Evolutionary conservation across 1,140 invertebrate genomes (phyloP).

Genomic region (Heliconius himera): DNA sequence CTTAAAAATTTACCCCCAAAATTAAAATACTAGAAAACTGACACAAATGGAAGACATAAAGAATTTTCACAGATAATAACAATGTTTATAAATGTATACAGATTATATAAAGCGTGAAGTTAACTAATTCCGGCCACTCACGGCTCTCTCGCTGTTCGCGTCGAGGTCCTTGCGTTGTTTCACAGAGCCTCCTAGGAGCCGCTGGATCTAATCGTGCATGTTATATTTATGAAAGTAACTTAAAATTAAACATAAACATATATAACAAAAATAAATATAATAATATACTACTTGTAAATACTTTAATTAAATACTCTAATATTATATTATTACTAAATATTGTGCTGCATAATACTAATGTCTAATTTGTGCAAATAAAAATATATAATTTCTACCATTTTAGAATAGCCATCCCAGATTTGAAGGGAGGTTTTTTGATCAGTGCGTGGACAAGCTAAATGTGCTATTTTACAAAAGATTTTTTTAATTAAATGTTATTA

Average conservation of each 20-base stretch:
- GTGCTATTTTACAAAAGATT: neutral
- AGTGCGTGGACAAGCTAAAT: neutral
- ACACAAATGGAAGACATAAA: neutral
- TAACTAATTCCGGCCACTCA: slow-evolving; percentile 77
- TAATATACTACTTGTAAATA: neutral
- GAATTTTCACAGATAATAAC: too few species aligned
- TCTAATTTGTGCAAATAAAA: neutral
- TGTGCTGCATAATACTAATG: neutral
- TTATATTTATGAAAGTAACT: slow-evolving; percentile 9
- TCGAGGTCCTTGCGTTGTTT: slow-evolving; percentile 83
- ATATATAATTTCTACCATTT: neutral
- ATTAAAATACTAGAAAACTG: too few species aligned
- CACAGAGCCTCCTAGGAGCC: slow-evolving; percentile 83
- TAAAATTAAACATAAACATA: slow-evolving; percentile 28
- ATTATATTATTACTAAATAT: neutral
- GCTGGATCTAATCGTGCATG: slow-evolving; percentile 80
- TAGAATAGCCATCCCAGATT: neutral
- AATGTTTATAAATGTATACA: neutral
- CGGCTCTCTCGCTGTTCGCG: slow-evolving; percentile 82
- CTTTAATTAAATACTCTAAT: neutral
- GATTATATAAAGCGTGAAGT: neutral
- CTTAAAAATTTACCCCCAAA: too few species aligned
- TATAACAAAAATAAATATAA: slow-evolving; percentile 27
- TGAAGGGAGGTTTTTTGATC: neutral
- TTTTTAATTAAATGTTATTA: too few species aligned